Evolutionary conservation across 2,113 vertebrate genomes (phyloP).

Genomic region (Notarius lentiginosus): DNA sequence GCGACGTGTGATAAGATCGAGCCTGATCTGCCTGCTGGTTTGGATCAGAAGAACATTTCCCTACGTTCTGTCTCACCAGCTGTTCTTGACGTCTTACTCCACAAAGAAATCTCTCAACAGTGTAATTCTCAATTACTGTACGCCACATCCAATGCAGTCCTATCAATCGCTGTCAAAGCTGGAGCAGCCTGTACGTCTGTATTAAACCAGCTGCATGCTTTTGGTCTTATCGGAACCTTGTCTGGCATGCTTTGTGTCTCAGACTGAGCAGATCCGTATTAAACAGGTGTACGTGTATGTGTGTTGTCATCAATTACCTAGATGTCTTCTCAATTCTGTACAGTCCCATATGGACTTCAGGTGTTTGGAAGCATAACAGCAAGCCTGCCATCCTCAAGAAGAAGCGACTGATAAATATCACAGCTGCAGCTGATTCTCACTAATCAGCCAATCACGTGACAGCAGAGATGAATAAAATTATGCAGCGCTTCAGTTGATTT

Average conservation of each 20-base stretch:
- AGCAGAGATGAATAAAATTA: neutral
- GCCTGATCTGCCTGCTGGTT: slow-evolving; percentile 20
- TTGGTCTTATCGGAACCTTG: neutral
- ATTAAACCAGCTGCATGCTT: neutral
- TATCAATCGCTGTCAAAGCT: slow-evolving; percentile 13
- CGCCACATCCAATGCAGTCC: neutral
- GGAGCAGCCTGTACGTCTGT: neutral
- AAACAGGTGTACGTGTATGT: slow-evolving; percentile 59
- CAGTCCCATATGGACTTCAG: slow-evolving; percentile 53
- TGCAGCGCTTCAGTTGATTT: neutral
- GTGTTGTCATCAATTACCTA: slow-evolving; percentile 61
- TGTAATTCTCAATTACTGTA: slow-evolving; percentile 17
- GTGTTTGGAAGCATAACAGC: slow-evolving; percentile 63
- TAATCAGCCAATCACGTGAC: neutral
- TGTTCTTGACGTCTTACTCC: neutral
- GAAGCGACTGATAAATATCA: slow-evolving; percentile 6
- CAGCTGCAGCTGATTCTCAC: neutral
- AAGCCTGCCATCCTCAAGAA: slow-evolving; percentile 21
- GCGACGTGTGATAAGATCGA: slow-evolving; percentile 1
- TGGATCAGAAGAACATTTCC: slow-evolving; percentile 21
- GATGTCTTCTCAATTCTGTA: neutral
- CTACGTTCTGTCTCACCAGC: slow-evolving; percentile 18
- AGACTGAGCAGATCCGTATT: slow-evolving; percentile 44
- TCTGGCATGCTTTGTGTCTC: slow-evolving; percentile 22
- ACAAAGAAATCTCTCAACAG: slow-evolving; percentile 17